Evolutionary conservation across 2,888 invertebrate genomes (phyloP), one percentile per base, ranked within the genome.

Genomic region (Apodemia mormo): DNA sequence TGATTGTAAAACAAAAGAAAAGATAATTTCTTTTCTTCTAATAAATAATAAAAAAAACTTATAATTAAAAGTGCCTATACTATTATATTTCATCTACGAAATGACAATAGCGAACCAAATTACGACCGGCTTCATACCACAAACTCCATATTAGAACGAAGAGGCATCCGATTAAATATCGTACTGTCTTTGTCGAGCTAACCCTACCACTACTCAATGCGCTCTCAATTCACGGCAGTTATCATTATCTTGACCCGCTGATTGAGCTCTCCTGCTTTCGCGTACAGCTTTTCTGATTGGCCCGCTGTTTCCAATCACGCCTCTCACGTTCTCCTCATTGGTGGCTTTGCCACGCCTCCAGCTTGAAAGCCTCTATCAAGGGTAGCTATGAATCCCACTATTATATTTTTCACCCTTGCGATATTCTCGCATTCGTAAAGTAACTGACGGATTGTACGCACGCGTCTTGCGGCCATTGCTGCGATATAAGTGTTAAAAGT

Each of bases 221-320:
- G 90, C 91, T 91, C 90, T 90, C 92, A 91, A 92, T 92, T 91
- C 92, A 85, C 88, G 85, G 87, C 88, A 88, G 89, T 92, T 92
- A 92, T 92, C 91, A 92, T 92, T 91, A 92, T 91, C 92, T 90
- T 90, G 90, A 92, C 90, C 92, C 87, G 90, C 89, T 89, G 91
- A 92, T 92, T 90, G 92, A 92, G 89, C 90, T 89, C 88, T 88
- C 88, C 87, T 89, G 88, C 90, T 90, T 87, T 86, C 85, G 82
- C 77, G 77, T 76, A 73, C 75, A 78, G 77, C 75, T 73, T 65
- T 76, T 78, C 79, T 79, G 77, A 93, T 94, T 93, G 93, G 93
- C 75, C 78, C 74, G 72, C 75, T 70, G 74, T 76, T 82, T 84
- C 73, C 81, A 84, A 85, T 80, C 83, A 85, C 92, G 89, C 93